Base-by-base conservation (phyloP, 2,888 invertebrate genomes). In the Heteromyza rotundicornis region DNA sequence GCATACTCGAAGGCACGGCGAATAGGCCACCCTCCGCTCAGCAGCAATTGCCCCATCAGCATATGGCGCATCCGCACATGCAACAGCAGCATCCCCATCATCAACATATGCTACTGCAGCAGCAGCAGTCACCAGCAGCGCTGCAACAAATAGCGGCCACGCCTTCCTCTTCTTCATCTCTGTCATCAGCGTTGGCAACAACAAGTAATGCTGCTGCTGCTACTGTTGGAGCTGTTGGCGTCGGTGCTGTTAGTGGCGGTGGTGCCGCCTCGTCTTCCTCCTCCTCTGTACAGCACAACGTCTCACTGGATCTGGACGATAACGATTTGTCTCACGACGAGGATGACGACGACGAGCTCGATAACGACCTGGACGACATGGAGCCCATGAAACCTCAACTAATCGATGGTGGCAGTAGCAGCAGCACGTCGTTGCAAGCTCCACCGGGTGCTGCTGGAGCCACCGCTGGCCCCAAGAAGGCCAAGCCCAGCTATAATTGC, bases 401-500 rank as follows among this genome's bases (percentile, higher is more conserved):
- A 2, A 80, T 80, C n/a, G 79, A 79, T 63, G 79, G 79, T 7
- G 79, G 79, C 44, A 79, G 80, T 63, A 79, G 79, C 60, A 80
- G 80, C 64, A 79, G 79, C 64, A 79, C 79, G 3, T 80, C 79
- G 0, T 60, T 79, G 32, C 80, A 80, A 55, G 80, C 79, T 2
- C 73, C 79, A 1, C 77, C 80, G 0, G 68, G 66, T 20, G 47
- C 72, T 73, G 20, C 74, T 65, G 58, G 67, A n/a, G 68, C 63
- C n/a, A 68, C 69, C 50, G 66, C 71, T 2, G 70, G 70, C 32
- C 73, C 70, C n/a, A 81, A 82, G 44, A 81, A 81, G 65, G 79
- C 76, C 14, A 82, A 82, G 60, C 82, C 81, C 27, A 80, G 76
- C 61, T 82, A 82, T 57, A 79, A 77, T 66, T 82, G 82, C 63